phyloP scores from a whole-genome alignment of 2,113 vertebrate species.

The Scopus umbretta region DNA sequence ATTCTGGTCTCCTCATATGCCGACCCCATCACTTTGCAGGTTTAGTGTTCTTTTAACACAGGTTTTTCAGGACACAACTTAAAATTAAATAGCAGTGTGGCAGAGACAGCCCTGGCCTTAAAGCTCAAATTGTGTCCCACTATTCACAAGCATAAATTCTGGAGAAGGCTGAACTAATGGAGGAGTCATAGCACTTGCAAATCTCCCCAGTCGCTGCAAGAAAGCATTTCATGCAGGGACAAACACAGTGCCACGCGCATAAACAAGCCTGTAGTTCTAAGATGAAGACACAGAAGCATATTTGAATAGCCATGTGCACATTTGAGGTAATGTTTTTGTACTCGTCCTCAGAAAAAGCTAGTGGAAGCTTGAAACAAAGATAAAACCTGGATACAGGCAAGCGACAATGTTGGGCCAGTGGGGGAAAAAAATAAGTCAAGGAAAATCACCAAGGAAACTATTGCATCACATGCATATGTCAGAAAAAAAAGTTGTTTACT shows the following conservation, averaged over 20 bases:
- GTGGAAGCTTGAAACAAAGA: conserved; percentile 20
- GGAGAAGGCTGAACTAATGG: neutral
- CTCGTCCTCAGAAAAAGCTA: neutral
- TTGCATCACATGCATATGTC: neutral
- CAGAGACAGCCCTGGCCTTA: neutral
- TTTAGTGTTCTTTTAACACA: neutral
- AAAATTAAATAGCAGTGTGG: neutral
- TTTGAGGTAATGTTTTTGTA: neutral
- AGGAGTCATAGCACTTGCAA: neutral
- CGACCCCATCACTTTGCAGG: neutral
- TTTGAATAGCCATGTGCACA: neutral
- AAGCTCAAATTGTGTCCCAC: neutral
- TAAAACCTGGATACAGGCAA: neutral
- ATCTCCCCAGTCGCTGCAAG: neutral
- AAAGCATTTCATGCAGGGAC: neutral
- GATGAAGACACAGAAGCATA: neutral
- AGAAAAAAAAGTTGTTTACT: neutral
- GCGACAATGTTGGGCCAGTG: neutral
- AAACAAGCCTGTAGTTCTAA: neutral
- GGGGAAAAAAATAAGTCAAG: conserved; percentile 4
- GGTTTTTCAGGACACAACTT: neutral
- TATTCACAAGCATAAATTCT: neutral
- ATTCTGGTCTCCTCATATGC: neutral
- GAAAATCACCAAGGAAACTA: conserved; percentile 57
- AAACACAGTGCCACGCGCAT: neutral